These are phyloP conservation scores for Aplodontia rufa DNA, from an alignment of 2,113 vertebrate genomes.

Conservation along the genomic window DNA sequence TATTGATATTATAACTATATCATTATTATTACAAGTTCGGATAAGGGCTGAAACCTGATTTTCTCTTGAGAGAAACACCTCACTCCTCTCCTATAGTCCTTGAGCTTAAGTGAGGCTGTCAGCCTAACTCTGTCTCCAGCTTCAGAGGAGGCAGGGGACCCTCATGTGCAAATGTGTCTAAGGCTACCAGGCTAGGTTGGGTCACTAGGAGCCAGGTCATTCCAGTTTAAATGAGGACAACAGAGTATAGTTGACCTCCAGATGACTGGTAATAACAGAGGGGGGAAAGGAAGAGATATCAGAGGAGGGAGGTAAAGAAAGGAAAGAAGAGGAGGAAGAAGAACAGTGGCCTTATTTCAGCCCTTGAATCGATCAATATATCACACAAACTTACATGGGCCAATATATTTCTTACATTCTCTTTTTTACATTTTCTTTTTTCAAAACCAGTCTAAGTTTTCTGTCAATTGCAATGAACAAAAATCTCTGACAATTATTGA, in stretches of 20 bases:
- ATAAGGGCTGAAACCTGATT: not conserved
- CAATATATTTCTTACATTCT: not conserved
- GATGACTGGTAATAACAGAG: not conserved
- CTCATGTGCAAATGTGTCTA: not conserved
- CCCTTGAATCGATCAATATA: not conserved
- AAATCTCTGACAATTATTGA: not conserved
- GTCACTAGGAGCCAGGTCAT: not conserved
- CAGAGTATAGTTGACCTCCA: not conserved
- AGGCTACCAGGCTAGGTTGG: not conserved
- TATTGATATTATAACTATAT: not conserved
- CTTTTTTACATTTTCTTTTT: not conserved
- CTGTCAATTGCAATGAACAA: not conserved
- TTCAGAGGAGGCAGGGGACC: not conserved
- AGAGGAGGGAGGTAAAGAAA: fast-evolving
- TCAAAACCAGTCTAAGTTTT: not conserved
- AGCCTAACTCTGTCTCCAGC: not conserved
- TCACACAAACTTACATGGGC: not conserved
- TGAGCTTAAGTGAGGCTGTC: not conserved
- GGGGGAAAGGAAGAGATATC: not conserved
- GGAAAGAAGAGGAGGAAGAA: fast-evolving
- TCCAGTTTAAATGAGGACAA: not conserved
- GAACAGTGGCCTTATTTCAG: not conserved
- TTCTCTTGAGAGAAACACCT: not conserved
- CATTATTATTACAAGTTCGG: not conserved
- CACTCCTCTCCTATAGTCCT: no score